phyloP scores from a whole-genome alignment of 2,113 vertebrate genomes.

The Capreolus pygargus region DNA sequence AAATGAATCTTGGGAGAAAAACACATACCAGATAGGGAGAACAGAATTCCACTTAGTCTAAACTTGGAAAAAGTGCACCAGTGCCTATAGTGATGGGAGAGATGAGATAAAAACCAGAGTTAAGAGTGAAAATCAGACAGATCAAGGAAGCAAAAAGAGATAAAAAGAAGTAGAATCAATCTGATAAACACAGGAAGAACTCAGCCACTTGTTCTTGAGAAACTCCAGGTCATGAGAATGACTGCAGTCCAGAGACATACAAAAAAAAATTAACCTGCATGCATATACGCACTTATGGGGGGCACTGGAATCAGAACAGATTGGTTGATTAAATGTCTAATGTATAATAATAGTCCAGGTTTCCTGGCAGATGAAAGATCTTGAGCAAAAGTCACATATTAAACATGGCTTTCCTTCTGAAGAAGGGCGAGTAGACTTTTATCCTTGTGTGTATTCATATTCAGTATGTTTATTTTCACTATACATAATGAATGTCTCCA shows the following conservation, averaged over 20 bases:
- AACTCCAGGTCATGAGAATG: neutral
- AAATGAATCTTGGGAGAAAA: neutral
- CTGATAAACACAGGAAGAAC: neutral
- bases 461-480: neutral
- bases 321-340: neutral
- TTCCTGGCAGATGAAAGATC: neutral
- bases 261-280: neutral
- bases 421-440: neutral
- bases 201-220: neutral
- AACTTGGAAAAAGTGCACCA: neutral
- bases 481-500: neutral
- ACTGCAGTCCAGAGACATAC: neutral
- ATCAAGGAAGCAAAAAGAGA: neutral
- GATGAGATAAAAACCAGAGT: neutral
- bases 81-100: neutral
- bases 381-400: neutral
- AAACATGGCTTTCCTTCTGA: neutral
- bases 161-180: neutral
- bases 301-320: neutral
- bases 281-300: neutral
- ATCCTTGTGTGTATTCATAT: neutral
- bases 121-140: neutral
- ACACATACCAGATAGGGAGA: neutral
- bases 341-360: neutral
- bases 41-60: neutral